Percentiles rank a stretch among this genome's conserved stretches.
These are phyloP conservation scores for Lepidocyrtoides sp. DNA, from an alignment of 2,888 invertebrate species.

Conservation along the genomic window DNA sequence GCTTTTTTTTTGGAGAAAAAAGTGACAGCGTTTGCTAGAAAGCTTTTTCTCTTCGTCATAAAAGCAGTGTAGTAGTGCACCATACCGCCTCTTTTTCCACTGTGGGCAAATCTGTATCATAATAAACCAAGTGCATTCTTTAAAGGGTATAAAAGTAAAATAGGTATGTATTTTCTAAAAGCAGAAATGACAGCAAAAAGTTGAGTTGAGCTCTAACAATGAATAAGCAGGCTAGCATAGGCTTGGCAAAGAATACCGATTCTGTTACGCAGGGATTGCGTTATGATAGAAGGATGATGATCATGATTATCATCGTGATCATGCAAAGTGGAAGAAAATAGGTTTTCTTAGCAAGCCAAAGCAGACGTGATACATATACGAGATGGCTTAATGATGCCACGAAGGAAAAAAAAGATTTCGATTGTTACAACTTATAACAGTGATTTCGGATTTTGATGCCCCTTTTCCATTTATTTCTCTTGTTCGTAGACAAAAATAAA, in stretches of 20 bases:
- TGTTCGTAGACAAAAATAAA: background rate
- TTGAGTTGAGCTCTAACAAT: background rate
- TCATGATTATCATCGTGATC: conserved; percentile 66
- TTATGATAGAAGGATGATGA: background rate
- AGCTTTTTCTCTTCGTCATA: background rate
- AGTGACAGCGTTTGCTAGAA: conserved; percentile 48
- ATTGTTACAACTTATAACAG: conserved; percentile 1
- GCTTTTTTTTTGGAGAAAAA: conserved; percentile 18
- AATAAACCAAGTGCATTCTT: too few species aligned
- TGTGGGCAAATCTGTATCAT: background rate
- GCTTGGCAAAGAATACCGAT: conserved; percentile 9
- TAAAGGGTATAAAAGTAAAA: too few species aligned
- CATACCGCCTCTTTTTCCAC: conserved; percentile 8
- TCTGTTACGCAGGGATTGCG: conserved; percentile 17
- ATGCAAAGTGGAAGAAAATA: conserved; percentile 64
- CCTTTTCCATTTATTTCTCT: background rate
- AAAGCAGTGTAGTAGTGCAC: conserved; percentile 10
- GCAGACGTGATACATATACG: background rate
- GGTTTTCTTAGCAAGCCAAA: conserved; percentile 28
- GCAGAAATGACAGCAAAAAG: background rate
- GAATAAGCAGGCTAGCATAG: background rate
- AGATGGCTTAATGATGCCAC: conserved; percentile 27
- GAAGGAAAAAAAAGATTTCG: background rate
- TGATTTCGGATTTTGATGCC: conserved; percentile 18
- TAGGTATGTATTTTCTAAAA: background rate